Evolutionary conservation across 2,113 vertebrate species (phyloP).

Genomic region (Toxotes jaculatrix): DNA sequence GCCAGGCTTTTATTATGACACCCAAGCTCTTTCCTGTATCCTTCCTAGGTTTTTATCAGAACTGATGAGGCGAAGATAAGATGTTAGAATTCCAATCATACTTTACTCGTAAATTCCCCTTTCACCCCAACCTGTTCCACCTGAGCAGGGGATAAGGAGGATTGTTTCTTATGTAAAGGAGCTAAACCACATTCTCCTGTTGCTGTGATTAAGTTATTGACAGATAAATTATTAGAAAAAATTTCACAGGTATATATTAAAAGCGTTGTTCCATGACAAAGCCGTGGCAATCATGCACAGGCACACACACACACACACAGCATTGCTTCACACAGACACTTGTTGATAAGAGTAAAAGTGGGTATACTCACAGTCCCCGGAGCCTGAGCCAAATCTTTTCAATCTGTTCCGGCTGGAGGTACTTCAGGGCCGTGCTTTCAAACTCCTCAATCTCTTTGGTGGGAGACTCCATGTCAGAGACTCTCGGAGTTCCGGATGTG

Average conservation of each 20-base stretch:
- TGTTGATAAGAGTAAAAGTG: constrained; percentile 65
- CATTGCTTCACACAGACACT: constrained; percentile 50
- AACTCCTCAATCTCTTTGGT: constrained; percentile 99
- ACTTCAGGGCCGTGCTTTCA: constrained; percentile 97
- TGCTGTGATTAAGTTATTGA: neutral
- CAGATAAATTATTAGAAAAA: neutral
- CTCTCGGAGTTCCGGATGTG: constrained; percentile 40
- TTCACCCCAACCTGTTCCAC: too few relatives aligned
- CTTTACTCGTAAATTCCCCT: too few relatives aligned
- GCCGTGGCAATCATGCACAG: constrained; percentile 9
- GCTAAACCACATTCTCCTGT: too few relatives aligned
- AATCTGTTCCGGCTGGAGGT: constrained; percentile 97
- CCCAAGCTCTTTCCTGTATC: neutral
- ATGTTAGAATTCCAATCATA: too few relatives aligned
- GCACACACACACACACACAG: constrained; percentile 29
- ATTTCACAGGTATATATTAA: neutral
- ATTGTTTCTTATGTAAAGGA: too few relatives aligned
- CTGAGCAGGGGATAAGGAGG: too few relatives aligned
- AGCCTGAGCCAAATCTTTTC: constrained; percentile 99
- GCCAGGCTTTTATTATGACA: neutral
- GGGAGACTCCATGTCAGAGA: constrained; percentile 93
- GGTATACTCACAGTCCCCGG: constrained; percentile 95
- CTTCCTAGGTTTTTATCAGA: neutral
- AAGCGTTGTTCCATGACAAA: neutral
- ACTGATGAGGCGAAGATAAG: too few relatives aligned